Evolutionary conservation across 2,797 vertebrate species (phyloP).

Genomic region (Sebastes diploproa): DNA sequence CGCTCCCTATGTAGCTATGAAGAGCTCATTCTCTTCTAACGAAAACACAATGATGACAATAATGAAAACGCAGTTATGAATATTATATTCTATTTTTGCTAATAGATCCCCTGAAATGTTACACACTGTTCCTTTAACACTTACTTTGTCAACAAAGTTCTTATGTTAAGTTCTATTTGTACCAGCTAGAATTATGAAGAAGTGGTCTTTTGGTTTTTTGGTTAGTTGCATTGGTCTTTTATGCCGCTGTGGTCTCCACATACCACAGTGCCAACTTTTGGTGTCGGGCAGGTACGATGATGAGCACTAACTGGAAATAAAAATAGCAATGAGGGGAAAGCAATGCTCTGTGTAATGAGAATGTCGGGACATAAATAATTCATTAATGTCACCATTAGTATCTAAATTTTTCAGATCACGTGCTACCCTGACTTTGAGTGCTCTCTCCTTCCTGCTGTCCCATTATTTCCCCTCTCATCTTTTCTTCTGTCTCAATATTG

Average conservation of each 20-base stretch:
- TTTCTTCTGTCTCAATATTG: slow-evolving; percentile 23
- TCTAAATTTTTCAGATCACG: slow-evolving; percentile 51
- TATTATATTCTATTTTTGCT: too few relatives aligned
- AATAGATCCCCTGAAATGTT: too few relatives aligned
- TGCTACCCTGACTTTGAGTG: slow-evolving; percentile 45
- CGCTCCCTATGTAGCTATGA: too few relatives aligned
- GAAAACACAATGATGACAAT: too few relatives aligned
- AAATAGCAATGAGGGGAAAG: slow-evolving; percentile 33
- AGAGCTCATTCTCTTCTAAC: too few relatives aligned
- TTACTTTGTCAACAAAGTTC: not conserved
- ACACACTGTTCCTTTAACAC: not conserved
- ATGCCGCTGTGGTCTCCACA: not conserved
- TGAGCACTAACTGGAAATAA: slow-evolving; percentile 35
- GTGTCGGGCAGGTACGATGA: slow-evolving; percentile 16
- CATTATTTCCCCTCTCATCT: slow-evolving; percentile 44
- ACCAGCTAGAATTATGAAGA: not conserved
- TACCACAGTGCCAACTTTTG: not conserved
- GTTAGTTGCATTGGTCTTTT: not conserved
- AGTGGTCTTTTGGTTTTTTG: not conserved
- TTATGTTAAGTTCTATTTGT: not conserved
- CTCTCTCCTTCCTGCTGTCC: slow-evolving; percentile 34
- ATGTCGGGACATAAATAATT: slow-evolving; percentile 62
- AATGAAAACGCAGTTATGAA: too few relatives aligned
- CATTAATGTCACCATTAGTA: slow-evolving; percentile 59
- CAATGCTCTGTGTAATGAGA: slow-evolving; percentile 48